A percentile compares a stretch with the other conserved stretches of the same genome.
Conservation (phyloP, 2,113 vertebrate genomes). For the Campylomormyrus tamandua region DNA sequence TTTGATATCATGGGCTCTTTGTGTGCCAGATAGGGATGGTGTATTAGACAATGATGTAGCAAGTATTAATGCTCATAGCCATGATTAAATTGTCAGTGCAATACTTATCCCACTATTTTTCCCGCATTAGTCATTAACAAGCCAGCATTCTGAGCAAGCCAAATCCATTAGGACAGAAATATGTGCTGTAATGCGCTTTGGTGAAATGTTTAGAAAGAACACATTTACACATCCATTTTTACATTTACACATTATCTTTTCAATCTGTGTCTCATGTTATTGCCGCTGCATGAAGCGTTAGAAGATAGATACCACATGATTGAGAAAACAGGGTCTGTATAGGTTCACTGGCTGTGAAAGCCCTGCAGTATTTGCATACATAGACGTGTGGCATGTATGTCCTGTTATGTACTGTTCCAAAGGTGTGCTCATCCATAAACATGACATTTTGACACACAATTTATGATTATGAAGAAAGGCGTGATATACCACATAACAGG, state of each 20-base stretch:
- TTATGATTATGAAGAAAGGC: background rate
- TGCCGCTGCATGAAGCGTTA: background rate
- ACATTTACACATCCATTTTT: background rate
- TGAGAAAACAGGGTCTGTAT: background rate
- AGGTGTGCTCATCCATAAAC: background rate
- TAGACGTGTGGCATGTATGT: background rate
- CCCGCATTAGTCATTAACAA: background rate
- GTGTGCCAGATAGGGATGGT: background rate
- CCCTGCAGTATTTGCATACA: background rate
- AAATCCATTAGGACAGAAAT: background rate
- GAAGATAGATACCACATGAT: background rate
- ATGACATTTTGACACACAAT: background rate
- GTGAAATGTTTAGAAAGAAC: background rate
- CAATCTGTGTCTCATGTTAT: background rate
- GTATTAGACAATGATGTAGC: background rate
- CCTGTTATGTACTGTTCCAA: background rate
- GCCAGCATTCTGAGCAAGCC: background rate
- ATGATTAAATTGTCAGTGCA: background rate
- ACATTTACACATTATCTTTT: background rate
- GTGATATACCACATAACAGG: background rate
- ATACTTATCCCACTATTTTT: background rate
- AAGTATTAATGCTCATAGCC: background rate
- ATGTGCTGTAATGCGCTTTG: background rate
- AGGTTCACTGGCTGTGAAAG: background rate
- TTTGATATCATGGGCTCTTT: background rate